phyloP scores from a whole-genome alignment of 2,888 invertebrate species.

The Tolmerus cingulatus region DNA sequence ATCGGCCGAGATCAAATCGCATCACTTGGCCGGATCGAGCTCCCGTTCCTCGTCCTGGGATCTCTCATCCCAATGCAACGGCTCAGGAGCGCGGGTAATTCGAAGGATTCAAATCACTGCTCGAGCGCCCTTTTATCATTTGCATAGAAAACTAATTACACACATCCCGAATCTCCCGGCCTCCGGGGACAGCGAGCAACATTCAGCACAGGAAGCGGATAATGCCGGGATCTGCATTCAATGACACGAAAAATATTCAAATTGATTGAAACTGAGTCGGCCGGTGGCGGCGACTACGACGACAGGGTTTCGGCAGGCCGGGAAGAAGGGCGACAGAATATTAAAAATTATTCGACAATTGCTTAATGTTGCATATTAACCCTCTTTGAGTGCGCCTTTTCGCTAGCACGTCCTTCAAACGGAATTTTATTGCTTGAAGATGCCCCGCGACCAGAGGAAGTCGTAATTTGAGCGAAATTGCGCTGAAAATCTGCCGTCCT shows the following conservation, averaged over 20 bases:
- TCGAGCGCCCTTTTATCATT: conserved; percentile 48
- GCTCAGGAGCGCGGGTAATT: neutral
- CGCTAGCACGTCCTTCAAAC: neutral
- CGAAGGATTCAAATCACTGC: neutral
- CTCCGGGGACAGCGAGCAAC: conserved; percentile 47
- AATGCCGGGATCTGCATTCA: conserved; percentile 53
- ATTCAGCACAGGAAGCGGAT: conserved; percentile 49
- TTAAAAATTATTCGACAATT: conserved; percentile 43
- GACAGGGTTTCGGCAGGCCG: neutral
- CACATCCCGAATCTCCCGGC: conserved; percentile 45
- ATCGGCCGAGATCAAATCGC: neutral
- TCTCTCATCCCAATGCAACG: neutral
- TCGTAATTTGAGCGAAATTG: conserved; percentile 19
- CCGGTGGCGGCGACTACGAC: neutral
- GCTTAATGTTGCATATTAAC: conserved; percentile 45
- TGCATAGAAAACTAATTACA: conserved; percentile 53
- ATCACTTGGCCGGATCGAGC: neutral
- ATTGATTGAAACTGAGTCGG: conserved; percentile 52
- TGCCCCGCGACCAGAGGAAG: neutral
- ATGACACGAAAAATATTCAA: conserved; percentile 54
- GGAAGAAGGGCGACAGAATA: conserved; percentile 7
- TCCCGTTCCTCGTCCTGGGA: neutral
- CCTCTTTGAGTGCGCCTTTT: conserved; percentile 8
- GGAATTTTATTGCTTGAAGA: neutral
- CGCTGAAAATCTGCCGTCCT: conserved; percentile 1